Conservation (phyloP, 2,113 vertebrate genomes). For the Connochaetes taurinus region DNA sequence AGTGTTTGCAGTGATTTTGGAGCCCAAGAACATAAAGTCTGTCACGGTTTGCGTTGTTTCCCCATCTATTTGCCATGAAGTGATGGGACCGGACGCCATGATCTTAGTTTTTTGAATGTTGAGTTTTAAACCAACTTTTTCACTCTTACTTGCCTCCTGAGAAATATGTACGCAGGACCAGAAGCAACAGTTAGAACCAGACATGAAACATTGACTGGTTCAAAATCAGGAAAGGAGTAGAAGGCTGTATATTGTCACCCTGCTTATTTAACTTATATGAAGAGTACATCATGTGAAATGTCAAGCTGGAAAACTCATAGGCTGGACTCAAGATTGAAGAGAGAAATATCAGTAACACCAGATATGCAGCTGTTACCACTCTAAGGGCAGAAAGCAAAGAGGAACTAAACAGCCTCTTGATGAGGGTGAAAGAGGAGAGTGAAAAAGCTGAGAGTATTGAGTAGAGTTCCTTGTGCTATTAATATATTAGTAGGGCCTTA, state of each 20-base stretch:
- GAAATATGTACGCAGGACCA: background rate
- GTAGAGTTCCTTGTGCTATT: background rate
- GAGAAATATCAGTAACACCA: background rate
- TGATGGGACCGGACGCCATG: rapidly evolving
- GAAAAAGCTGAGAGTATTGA: background rate
- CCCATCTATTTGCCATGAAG: background rate
- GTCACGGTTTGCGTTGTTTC: rapidly evolving
- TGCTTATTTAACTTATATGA: background rate
- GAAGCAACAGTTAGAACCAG: background rate
- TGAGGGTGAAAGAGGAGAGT: background rate
- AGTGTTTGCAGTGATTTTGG: background rate
- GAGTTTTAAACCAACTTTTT: background rate
- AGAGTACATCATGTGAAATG: background rate
- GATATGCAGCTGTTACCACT: background rate
- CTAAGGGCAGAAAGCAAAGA: background rate
- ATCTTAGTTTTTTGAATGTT: background rate
- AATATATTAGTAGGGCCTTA: background rate
- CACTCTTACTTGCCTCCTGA: background rate
- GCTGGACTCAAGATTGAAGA: background rate
- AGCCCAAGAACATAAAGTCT: background rate
- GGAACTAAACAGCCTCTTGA: background rate
- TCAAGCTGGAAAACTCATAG: background rate
- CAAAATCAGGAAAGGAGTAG: background rate
- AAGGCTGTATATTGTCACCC: background rate
- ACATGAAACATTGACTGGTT: background rate